phyloP scores from a whole-genome alignment of 1,140 invertebrate species.

The Lanistes nyassanus region DNA sequence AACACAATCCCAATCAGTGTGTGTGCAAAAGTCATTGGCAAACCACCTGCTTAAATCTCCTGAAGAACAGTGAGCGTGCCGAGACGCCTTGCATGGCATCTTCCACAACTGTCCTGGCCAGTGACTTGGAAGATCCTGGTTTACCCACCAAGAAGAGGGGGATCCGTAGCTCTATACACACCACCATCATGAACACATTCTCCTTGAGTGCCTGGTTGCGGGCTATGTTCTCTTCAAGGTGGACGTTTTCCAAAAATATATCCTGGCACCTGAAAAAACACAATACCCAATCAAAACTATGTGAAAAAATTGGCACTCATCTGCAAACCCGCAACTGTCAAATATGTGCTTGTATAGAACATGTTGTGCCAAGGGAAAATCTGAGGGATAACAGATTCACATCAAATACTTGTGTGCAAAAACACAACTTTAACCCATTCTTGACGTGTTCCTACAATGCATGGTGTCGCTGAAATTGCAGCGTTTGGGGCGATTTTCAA shows the following conservation, averaged over 20 bases:
- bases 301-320: no score
- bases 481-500: no score
- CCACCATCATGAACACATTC: constrained; percentile 63
- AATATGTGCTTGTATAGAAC: no score
- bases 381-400: no score
- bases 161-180: constrained; percentile 57
- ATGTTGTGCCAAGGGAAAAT: no score
- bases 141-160: constrained; percentile 63
- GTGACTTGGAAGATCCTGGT: constrained; percentile 63
- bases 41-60: constrained; percentile 48
- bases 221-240: constrained; percentile 54
- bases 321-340: no score
- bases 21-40: neutral
- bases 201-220: constrained; percentile 60
- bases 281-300: no score
- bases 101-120: constrained; percentile 57
- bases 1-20: no score
- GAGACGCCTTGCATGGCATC: constrained; percentile 58
- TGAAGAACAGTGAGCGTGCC: constrained; percentile 46
- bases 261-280: constrained; percentile 50
- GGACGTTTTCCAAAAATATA: constrained; percentile 52
- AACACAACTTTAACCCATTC: no score
- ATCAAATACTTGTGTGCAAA: no score
- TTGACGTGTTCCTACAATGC: no score
- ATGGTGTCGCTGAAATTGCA: no score